Base-by-base conservation (phyloP, 2,888 invertebrate genomes). In the Athetis lepigone region DNA sequence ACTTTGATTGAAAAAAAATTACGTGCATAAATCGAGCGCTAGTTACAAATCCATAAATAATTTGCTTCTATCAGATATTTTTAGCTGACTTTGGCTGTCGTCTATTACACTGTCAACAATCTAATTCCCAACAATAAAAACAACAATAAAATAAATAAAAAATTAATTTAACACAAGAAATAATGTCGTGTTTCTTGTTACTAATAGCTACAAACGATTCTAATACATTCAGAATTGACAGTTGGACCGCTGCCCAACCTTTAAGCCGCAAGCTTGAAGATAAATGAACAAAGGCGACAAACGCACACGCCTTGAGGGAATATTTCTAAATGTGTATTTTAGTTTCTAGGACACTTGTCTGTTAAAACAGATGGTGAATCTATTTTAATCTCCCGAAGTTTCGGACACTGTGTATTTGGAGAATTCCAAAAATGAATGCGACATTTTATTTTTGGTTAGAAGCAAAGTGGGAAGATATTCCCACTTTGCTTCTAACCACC, bases 301-400 rank as follows among this genome's bases (percentile, higher is more conserved):
- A 63, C 45, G 42, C 51, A 19, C 37, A 47, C 46, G 60, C 45
- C 25, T 36, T 19, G 27, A 51, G 70, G 23, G 61, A 61, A 69
- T 70, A 56, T 63, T 70, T 65, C 57, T 60, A 46, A 75, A 74
- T 50, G 69, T 57, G 60, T 79, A 79, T 79, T 79, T 80, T 60
- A 23, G 80, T 79, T 75, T 77, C 80, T 80, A 58, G 78, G 75
- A 58, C 79, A 72, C 50, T 59, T 67, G 77, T 68, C 79, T 56
- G 62, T 58, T 40, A 56, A 64, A 70, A 58, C 75, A 66, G 75
- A 80, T 66, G 75, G 61, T 72, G 59, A 25, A 23, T 63, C 70
- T 75, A 77, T 79, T 79, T 77, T 43, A 36, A 65, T 66, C 56
- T 23, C 36, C 16, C 36, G 8, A 39, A 37, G 23, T 62, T 63